These are phyloP conservation scores for Blastobasis adustella DNA, from an alignment of 2,888 invertebrate species.

Conservation along the genomic window DNA sequence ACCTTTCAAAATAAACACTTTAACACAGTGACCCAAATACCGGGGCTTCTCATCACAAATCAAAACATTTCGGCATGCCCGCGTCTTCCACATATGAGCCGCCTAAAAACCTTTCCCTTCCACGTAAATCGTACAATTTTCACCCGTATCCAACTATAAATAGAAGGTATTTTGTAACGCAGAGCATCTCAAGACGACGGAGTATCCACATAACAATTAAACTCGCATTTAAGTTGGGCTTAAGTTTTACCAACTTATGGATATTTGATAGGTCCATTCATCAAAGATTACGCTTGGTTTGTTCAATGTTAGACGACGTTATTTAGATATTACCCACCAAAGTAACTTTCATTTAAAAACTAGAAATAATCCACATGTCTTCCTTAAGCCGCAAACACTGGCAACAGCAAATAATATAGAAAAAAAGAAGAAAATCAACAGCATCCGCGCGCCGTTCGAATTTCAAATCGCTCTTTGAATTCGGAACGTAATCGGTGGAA, in stretches of 20 bases:
- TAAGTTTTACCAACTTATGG: background rate
- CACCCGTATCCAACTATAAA: constrained; percentile 17
- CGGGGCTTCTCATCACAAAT: constrained; percentile 27
- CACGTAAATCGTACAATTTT: constrained; percentile 14
- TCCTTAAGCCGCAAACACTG: background rate
- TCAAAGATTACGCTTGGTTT: too few relatives aligned
- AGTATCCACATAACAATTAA: constrained; percentile 29
- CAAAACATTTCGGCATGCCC: constrained; percentile 31
- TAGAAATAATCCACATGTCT: background rate
- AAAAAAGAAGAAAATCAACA: constrained; percentile 20
- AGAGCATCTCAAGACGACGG: constrained; percentile 5
- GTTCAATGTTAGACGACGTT: too few relatives aligned
- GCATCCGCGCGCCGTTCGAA: constrained; percentile 29
- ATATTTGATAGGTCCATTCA: background rate
- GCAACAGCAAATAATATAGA: background rate
- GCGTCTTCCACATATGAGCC: constrained; percentile 42
- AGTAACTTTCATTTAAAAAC: background rate
- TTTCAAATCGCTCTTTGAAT: constrained; percentile 58
- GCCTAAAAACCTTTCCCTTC: constrained; percentile 43
- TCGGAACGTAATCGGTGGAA: constrained; percentile 57
- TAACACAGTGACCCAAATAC: constrained; percentile 35
- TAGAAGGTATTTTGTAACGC: constrained; percentile 17
- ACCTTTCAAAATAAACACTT: background rate
- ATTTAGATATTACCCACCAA: background rate
- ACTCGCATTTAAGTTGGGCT: constrained; percentile 10